A percentile compares a stretch with the other conserved stretches of the same genome.
Conservation (phyloP, 2,888 invertebrate species). For the Mesorhabditis belari region DNA sequence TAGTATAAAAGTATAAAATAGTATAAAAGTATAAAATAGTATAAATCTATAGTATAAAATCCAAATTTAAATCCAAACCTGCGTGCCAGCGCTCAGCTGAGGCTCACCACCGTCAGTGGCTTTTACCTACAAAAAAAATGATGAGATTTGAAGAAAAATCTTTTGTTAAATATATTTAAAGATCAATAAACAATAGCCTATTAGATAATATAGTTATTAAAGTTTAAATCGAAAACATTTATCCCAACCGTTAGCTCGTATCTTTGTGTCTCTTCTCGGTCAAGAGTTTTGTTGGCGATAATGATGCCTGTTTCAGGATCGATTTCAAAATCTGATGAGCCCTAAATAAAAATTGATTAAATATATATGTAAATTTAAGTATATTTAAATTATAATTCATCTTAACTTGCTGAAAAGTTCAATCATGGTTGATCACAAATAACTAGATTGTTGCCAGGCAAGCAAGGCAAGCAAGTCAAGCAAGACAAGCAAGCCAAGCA, state of each 20-base stretch:
- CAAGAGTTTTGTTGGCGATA: conserved; percentile 78
- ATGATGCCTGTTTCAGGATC: conserved; percentile 87
- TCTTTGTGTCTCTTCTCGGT: conserved; percentile 78
- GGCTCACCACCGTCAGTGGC: conserved; percentile 85
- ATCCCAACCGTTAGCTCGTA: conserved; percentile 73
- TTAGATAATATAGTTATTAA: not conserved
- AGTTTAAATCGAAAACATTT: too few species aligned
- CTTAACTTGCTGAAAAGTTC: too few species aligned
- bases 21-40: too few species aligned
- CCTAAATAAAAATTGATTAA: conserved; percentile 32
- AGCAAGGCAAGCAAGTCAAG: too few species aligned
- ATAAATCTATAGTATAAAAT: too few species aligned
- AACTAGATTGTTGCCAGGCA: too few species aligned
- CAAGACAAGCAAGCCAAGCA: too few species aligned
- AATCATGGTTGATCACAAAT: too few species aligned
- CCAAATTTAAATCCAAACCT: too few species aligned
- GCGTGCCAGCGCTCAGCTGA: conserved; percentile 51
- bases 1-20: too few species aligned
- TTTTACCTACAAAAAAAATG: conserved; percentile 55
- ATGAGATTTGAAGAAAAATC: too few species aligned
- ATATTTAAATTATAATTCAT: not conserved
- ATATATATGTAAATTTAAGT: not conserved
- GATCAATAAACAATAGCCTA: not conserved
- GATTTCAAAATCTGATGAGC: conserved; percentile 68
- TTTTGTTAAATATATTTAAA: too few species aligned